Conservation (phyloP, 2,888 invertebrate genomes). For the Dugesia japonica region DNA sequence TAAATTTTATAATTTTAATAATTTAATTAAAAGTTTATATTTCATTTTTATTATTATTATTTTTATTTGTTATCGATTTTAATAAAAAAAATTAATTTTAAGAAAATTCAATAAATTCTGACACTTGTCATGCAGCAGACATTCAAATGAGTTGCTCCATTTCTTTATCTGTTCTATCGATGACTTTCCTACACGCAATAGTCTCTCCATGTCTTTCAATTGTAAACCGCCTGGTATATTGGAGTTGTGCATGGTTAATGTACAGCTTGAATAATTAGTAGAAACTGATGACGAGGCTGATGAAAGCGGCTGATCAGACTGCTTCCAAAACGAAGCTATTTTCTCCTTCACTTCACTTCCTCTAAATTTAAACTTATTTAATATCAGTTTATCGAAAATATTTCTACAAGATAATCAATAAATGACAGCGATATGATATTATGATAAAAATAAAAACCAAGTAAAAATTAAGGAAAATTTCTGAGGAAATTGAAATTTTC, state of each 20-base stretch:
- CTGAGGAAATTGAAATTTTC: neutral
- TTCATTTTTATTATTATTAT: neutral
- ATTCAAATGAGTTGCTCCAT: slow-evolving; percentile 20
- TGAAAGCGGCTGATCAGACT: slow-evolving; percentile 4
- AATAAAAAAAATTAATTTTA: neutral
- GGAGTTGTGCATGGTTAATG: neutral
- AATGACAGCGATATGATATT: neutral
- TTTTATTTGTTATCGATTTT: neutral
- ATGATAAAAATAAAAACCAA: neutral
- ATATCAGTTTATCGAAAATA: neutral
- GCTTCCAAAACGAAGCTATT: slow-evolving; percentile 15
- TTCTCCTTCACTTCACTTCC: slow-evolving; percentile 6
- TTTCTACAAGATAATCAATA: neutral
- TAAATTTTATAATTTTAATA: neutral
- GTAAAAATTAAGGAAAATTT: neutral
- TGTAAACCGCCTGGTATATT: slow-evolving; percentile 5
- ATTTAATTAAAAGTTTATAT: neutral
- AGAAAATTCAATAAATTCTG: neutral
- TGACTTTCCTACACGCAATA: neutral
- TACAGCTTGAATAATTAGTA: neutral
- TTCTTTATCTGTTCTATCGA: slow-evolving; percentile 10
- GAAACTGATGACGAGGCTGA: neutral
- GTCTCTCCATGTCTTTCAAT: slow-evolving; percentile 4
- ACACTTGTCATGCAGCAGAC: slow-evolving; percentile 11
- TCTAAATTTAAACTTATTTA: neutral